phyloP scores from a whole-genome alignment of 2,888 invertebrate species.

The Agrochola lota region DNA sequence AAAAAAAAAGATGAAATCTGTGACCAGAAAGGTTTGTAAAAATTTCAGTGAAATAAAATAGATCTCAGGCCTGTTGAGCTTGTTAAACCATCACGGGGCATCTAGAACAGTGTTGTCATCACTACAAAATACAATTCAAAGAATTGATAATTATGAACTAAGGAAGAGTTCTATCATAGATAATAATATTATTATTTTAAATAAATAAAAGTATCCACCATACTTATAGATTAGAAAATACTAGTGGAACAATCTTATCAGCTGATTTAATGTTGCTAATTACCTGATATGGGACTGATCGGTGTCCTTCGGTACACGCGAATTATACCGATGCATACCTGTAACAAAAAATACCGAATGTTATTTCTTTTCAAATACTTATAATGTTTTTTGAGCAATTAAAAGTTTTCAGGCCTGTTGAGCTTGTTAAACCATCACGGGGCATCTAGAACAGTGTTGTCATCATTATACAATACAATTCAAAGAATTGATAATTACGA shows the following conservation, averaged over 20 bases:
- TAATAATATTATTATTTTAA: no score
- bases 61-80: constrained; percentile 84
- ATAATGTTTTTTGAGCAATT: not conserved
- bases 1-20: not conserved
- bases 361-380: no score
- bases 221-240: not conserved
- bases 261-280: constrained; percentile 3
- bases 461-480: constrained; percentile 65
- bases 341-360: constrained; percentile 12
- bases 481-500: not conserved
- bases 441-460: constrained; percentile 71
- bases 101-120: constrained; percentile 74
- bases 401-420: constrained; percentile 81
- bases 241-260: not conserved
- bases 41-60: not conserved
- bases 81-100: constrained; percentile 73
- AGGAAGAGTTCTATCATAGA: no score
- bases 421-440: constrained; percentile 78
- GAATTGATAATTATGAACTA: not conserved
- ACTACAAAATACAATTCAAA: constrained; percentile 37
- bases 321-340: constrained; percentile 4
- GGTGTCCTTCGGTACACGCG: not conserved
- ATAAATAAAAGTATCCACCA: not conserved
- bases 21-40: not conserved
- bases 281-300: constrained; percentile 34